Conservation (phyloP, 2,888 invertebrate genomes). For the Volucella zonaria region DNA sequence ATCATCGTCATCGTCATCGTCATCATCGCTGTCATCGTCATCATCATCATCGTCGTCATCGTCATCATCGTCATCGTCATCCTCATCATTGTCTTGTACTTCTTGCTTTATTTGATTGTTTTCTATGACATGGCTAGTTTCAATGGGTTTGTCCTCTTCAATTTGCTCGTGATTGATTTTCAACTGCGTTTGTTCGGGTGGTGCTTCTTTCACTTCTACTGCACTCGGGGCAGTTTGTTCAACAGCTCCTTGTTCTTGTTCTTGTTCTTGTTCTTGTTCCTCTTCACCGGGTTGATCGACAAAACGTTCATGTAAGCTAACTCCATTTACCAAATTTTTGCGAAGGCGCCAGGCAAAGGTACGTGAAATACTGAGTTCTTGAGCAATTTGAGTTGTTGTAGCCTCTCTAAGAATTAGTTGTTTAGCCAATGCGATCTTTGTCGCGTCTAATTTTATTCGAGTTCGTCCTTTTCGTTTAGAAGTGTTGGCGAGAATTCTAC, state of each 20-base stretch:
- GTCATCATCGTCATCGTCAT: constrained; percentile 60
- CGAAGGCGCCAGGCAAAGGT: constrained; percentile 82
- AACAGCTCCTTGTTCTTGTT: constrained; percentile 33
- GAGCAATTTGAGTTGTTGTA: constrained; percentile 81
- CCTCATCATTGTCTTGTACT: constrained; percentile 41
- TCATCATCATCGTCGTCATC: constrained; percentile 66
- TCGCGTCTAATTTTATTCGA: constrained; percentile 81
- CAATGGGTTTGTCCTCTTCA: constrained; percentile 54
- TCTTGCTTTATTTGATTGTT: constrained; percentile 53
- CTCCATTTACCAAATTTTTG: constrained; percentile 81
- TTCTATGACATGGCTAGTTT: constrained; percentile 36
- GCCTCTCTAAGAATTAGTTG: constrained; percentile 81
- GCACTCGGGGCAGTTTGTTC: constrained; percentile 6
- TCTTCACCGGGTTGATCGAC: constrained; percentile 79
- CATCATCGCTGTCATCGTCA: constrained; percentile 63
- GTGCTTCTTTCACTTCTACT: constrained; percentile 28
- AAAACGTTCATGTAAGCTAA: constrained; percentile 81
- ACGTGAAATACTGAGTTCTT: constrained; percentile 81
- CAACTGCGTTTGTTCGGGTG: constrained; percentile 43
- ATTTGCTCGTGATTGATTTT: constrained; percentile 71
- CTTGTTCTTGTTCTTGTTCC: constrained; percentile 48
- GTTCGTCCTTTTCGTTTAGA: constrained; percentile 81
- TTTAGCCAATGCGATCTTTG: constrained; percentile 81
- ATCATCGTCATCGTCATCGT: constrained; percentile 45
- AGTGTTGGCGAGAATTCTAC: constrained; percentile 75